Evolutionary conservation across 2,113 vertebrate genomes (phyloP).

Genomic region (Dermatemys mawii): DNA sequence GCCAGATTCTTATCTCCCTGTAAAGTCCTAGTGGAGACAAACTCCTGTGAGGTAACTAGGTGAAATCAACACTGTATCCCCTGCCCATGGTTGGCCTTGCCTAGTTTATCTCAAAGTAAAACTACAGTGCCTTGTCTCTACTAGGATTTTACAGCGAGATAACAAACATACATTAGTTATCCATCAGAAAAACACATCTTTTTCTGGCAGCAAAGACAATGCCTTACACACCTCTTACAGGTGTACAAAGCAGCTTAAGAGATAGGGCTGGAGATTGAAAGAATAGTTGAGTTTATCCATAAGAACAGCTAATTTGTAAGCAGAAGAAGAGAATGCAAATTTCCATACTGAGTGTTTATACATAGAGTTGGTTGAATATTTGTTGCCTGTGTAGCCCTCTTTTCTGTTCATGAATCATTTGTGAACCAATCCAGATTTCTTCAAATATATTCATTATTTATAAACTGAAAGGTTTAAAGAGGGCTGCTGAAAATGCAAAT

Average conservation of each 20-base stretch:
- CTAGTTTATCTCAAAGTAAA: not conserved
- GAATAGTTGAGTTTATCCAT: not conserved
- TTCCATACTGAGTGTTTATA: rapidly evolving
- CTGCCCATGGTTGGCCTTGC: not conserved
- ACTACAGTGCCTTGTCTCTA: not conserved
- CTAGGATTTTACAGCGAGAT: not conserved
- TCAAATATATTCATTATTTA: conserved; percentile 20
- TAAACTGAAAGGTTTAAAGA: conserved; percentile 3
- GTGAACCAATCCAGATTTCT: conserved; percentile 32
- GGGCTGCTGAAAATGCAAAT: conserved; percentile 16
- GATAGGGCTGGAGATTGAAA: not conserved
- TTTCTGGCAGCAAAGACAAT: conserved; percentile 22
- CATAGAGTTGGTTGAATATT: not conserved
- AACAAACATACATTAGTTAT: not conserved
- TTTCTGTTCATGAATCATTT: conserved; percentile 28
- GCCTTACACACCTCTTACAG: conserved; percentile 5
- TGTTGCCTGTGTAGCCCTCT: not conserved
- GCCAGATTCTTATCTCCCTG: not conserved
- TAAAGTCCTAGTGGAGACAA: not conserved
- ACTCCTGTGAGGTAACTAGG: not conserved
- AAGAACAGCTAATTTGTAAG: conserved; percentile 29
- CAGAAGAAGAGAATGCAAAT: conserved; percentile 20
- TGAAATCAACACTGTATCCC: not conserved
- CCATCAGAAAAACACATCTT: not conserved
- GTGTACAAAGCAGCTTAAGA: not conserved